Evolutionary conservation across 2,113 vertebrate species (phyloP), one percentile per base, ranked within the genome.

Genomic region (Columba livia): DNA sequence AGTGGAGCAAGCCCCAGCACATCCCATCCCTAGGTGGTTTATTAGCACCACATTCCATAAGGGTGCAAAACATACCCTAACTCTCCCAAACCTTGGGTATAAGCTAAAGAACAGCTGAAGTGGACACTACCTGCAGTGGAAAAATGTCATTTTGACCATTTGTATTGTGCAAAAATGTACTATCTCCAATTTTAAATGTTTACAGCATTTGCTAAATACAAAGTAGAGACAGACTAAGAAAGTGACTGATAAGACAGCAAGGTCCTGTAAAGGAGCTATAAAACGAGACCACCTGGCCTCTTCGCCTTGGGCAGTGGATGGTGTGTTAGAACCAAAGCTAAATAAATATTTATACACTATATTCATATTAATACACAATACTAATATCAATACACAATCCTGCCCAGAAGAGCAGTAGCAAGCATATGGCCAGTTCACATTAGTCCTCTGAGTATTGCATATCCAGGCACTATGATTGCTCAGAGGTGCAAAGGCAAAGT

Each of bases 101-200:
- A 80, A 88, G 8, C 24, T 90, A 78, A 90, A 23, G 21, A 91
- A 61, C 47, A 83, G 32, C 64, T 90, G 79, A 80, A 77, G 18
- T n/a, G 25, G 36, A 78, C 95, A 79, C 5, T 77, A 12, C 10
- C 8, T 77, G 31, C 12, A 77, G 65, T 57, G 28, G 44, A 50
- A 86, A 95, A 85, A 85, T 18, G 28, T 8, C 54, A 75, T 79
- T 75, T 69, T n/a, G n/a, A 57, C 10, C 18, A 77, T 34, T 90
- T 62, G 9, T 61, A 36, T 40, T 54, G 7, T 77, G 61, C 58
- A 79, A 36, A 90, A 85, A 69, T 11, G 51, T 36, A 28, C 6
- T 24, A 2, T 44, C 36, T 66, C 71, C 38, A 69, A 12, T 73
- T 77, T 72, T 32, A 34, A 75, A n/a, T 23, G 3, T 60, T 79